Evolutionary conservation across 2,113 vertebrate species (phyloP).

Genomic region (Charadrius vociferus): DNA sequence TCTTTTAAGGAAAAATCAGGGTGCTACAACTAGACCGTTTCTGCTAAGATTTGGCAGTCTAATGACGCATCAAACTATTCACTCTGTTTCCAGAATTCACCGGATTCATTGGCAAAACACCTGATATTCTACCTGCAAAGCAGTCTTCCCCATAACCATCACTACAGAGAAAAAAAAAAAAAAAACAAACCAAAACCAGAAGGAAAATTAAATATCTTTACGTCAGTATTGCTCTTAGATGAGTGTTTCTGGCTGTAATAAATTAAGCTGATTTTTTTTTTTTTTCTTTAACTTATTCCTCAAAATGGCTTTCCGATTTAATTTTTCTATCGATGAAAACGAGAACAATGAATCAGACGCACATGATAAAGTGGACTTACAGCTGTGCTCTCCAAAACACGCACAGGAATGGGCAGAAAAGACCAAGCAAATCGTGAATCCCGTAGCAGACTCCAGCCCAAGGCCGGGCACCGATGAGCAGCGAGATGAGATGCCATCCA

Average conservation of each 20-base stretch:
- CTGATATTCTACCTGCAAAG: neutral
- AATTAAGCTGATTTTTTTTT: neutral
- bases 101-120: neutral
- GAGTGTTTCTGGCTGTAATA: neutral
- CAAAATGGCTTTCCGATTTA: constrained; percentile 78
- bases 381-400: neutral
- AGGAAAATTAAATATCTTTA: neutral
- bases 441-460: neutral
- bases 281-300: neutral
- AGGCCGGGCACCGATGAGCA: neutral
- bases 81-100: neutral
- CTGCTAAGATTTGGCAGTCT: neutral
- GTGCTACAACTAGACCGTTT: no score
- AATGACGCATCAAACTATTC: neutral
- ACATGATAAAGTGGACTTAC: neutral
- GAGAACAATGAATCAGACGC: neutral
- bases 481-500: neutral
- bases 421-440: neutral
- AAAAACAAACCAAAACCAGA: no score
- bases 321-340: constrained; percentile 68
- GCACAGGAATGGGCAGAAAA: neutral
- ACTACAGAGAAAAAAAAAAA: neutral
- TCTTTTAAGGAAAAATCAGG: neutral
- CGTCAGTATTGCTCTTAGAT: neutral
- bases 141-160: neutral